Evolutionary conservation across 2,113 vertebrate genomes (phyloP).

Genomic region (Parus major): DNA sequence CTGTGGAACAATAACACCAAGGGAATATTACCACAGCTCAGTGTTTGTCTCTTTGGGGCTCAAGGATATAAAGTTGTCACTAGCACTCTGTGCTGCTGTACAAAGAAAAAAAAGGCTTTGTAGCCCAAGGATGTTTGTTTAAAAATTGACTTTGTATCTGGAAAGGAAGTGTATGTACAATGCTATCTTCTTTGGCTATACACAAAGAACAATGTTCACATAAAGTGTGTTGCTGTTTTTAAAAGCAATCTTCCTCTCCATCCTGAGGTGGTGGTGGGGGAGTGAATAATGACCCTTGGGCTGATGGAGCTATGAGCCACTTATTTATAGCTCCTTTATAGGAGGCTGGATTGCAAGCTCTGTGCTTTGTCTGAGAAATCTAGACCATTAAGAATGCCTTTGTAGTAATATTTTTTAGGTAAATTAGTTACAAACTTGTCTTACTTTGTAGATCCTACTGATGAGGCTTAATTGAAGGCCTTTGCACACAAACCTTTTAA

Average conservation of each 20-base stretch:
- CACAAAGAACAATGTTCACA: background rate
- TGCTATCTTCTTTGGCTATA: slow-evolving; percentile 33
- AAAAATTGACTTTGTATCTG: slow-evolving; percentile 55
- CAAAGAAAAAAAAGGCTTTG: slow-evolving; percentile 2
- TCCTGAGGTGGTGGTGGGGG: background rate
- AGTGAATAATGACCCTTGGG: background rate
- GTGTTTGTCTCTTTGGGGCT: background rate
- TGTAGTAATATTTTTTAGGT: background rate
- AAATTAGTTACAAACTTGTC: background rate
- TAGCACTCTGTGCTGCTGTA: background rate
- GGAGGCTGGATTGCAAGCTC: background rate
- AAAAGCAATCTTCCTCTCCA: background rate
- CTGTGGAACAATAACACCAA: background rate
- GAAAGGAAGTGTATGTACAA: slow-evolving; percentile 62
- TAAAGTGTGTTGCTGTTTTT: background rate
- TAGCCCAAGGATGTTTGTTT: slow-evolving; percentile 63
- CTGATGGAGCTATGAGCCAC: background rate
- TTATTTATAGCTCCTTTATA: background rate
- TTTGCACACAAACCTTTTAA: background rate
- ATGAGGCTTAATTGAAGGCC: background rate
- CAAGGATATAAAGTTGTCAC: background rate
- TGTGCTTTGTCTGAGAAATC: background rate
- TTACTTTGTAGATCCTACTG: background rate
- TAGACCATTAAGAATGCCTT: background rate
- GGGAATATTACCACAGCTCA: background rate